Conservation (phyloP, 2,113 vertebrate genomes). For the Chroicocephalus ridibundus region DNA sequence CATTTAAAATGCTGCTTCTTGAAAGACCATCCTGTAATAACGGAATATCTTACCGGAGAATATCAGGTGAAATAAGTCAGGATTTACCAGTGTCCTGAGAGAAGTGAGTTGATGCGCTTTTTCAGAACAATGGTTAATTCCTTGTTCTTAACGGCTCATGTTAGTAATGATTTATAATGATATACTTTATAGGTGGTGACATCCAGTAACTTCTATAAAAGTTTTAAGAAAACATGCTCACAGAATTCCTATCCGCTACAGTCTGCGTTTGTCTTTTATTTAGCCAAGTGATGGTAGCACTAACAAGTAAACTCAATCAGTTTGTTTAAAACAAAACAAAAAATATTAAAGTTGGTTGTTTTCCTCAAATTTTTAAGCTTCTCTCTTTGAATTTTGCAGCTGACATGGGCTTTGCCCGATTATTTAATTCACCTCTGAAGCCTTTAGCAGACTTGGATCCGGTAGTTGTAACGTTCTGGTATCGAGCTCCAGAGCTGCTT, state of each 20-base stretch:
- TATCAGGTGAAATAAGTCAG: conserved; percentile 29
- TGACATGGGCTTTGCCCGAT: conserved; percentile 99
- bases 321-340: not conserved
- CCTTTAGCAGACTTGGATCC: conserved; percentile 99
- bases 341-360: not conserved
- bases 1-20: not conserved
- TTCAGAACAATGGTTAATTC: conserved; percentile 64
- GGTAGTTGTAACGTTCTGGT: conserved; percentile 99
- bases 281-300: conserved; percentile 30
- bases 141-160: conserved; percentile 2
- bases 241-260: not conserved
- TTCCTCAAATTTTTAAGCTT: conserved; percentile 25
- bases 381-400: conserved; percentile 79
- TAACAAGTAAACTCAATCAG: conserved; percentile 28
- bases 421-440: conserved; percentile 99
- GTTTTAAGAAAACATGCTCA: not conserved
- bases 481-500: conserved; percentile 96
- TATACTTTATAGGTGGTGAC: conserved; percentile 28
- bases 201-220: conserved; percentile 39
- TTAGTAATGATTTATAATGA: conserved; percentile 71
- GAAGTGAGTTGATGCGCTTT: conserved; percentile 30
- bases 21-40: conserved; percentile 3
- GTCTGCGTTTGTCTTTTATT: not conserved
- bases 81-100: conserved; percentile 63
- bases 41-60: not conserved